phyloP scores from a whole-genome alignment of 2,888 invertebrate genomes.

The Drosophila gaucha region DNA sequence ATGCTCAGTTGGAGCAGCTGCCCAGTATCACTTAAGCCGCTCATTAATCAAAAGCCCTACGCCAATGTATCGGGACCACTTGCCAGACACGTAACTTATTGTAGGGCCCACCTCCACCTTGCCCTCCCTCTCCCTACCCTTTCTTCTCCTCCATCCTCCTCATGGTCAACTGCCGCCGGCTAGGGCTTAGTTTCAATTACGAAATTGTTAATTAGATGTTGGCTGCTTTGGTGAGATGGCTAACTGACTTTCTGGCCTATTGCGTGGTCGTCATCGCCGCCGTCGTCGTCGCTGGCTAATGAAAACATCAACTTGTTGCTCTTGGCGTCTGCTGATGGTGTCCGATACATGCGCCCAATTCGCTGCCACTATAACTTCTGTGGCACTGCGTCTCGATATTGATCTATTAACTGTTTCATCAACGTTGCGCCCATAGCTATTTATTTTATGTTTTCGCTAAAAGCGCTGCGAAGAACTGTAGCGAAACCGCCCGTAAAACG shows the following conservation, averaged over 20 bases:
- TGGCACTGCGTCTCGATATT: conserved; percentile 10
- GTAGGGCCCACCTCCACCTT: conserved; percentile 14
- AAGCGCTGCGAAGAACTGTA: not conserved
- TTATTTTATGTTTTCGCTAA: conserved; percentile 3
- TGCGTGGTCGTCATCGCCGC: conserved; percentile 32
- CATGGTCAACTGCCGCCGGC: conserved; percentile 3
- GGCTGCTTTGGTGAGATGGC: conserved; percentile 23
- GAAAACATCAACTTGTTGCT: conserved; percentile 54
- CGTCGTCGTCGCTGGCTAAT: conserved; percentile 50
- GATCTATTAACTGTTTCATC: conserved; percentile 27
- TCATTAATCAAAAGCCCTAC: conserved; percentile 71
- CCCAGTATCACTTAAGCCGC: conserved; percentile 72
- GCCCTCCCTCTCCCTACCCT: too few species aligned
- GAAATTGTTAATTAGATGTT: conserved; percentile 70
- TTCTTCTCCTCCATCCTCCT: not conserved
- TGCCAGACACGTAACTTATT: conserved; percentile 47
- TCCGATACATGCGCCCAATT: conserved; percentile 24
- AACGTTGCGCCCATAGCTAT: conserved; percentile 6
- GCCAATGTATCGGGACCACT: conserved; percentile 58
- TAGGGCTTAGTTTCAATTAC: conserved; percentile 64
- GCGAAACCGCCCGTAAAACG: conserved; percentile 26
- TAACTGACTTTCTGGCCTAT: conserved; percentile 30
- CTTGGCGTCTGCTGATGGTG: conserved; percentile 21
- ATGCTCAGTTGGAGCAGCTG: conserved; percentile 47
- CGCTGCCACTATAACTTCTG: conserved; percentile 15